Conservation (phyloP, 2,113 vertebrate species). For the Callospermophilus lateralis region DNA sequence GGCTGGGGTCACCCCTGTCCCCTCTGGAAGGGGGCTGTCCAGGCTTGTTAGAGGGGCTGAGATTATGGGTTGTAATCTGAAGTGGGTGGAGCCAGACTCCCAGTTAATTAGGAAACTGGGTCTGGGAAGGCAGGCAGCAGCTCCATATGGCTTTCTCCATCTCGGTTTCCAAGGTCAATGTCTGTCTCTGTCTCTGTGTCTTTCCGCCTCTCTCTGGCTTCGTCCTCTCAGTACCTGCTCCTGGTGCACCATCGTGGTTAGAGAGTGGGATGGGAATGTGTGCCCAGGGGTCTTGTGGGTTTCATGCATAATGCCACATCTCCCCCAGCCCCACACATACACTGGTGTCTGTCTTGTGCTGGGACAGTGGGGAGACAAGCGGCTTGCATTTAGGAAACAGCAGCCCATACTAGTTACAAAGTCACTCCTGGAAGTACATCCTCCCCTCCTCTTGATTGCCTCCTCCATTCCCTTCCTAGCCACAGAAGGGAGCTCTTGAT, state of each 20-base stretch:
- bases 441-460: not conserved
- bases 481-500: not conserved
- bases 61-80: slow-evolving; percentile 31
- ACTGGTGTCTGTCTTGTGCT: not conserved
- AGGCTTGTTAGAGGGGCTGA: not conserved
- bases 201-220: not conserved
- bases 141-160: not conserved
- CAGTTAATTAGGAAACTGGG: not conserved
- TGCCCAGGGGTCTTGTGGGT: not conserved
- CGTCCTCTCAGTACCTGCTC: not conserved
- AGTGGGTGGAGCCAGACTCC: not conserved
- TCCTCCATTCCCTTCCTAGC: not conserved
- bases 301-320: not conserved
- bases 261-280: not conserved
- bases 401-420: not conserved
- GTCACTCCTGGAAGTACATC: not conserved
- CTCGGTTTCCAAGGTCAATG: not conserved
- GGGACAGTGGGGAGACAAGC: not conserved
- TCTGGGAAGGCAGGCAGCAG: not conserved
- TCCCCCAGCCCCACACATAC: not conserved
- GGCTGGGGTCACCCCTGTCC: slow-evolving; percentile 2
- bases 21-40: not conserved
- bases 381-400: not conserved
- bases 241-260: not conserved
- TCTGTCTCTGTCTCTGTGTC: not conserved